These are phyloP conservation scores for Ormyrus rosae DNA, from an alignment of 2,888 invertebrate genomes.

Conservation along the genomic window DNA sequence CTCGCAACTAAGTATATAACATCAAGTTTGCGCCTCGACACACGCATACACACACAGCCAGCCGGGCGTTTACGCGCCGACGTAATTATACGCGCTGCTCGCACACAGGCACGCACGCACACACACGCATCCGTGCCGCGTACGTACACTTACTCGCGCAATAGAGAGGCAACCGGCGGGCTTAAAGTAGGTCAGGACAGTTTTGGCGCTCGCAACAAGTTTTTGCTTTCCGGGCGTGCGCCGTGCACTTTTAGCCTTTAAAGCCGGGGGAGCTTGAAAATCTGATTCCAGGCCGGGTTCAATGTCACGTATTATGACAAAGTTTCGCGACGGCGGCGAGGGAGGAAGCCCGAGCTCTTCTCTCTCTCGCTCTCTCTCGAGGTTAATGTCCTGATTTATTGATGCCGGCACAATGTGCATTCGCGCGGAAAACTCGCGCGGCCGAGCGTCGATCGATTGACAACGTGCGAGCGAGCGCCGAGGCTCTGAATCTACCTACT, in stretches of 20 bases:
- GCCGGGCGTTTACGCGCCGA: no score
- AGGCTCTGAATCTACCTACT: neutral
- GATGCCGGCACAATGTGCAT: conserved; percentile 10
- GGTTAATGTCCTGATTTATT: conserved; percentile 50
- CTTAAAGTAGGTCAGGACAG: conserved; percentile 43
- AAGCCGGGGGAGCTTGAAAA: conserved; percentile 16
- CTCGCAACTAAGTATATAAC: neutral
- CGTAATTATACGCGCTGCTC: no score
- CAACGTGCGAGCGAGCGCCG: conserved; percentile 8
- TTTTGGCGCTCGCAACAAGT: conserved; percentile 52
- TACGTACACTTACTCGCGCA: neutral
- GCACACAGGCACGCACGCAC: neutral
- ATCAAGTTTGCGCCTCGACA: neutral
- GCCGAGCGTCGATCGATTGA: conserved; percentile 3
- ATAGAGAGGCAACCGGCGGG: neutral
- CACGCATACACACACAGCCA: neutral
- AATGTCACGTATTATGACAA: conserved; percentile 33
- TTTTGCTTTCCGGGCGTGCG: conserved; percentile 41
- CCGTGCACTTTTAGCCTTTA: conserved; percentile 41
- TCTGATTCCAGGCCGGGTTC: conserved; percentile 35
- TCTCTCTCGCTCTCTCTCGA: neutral
- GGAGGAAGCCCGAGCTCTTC: neutral
- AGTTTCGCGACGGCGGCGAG: conserved; percentile 13
- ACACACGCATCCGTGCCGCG: neutral
- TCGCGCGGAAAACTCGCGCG: conserved; percentile 29